Base-by-base conservation (phyloP, 2,888 invertebrate species). In the Campoplex capitator region DNA sequence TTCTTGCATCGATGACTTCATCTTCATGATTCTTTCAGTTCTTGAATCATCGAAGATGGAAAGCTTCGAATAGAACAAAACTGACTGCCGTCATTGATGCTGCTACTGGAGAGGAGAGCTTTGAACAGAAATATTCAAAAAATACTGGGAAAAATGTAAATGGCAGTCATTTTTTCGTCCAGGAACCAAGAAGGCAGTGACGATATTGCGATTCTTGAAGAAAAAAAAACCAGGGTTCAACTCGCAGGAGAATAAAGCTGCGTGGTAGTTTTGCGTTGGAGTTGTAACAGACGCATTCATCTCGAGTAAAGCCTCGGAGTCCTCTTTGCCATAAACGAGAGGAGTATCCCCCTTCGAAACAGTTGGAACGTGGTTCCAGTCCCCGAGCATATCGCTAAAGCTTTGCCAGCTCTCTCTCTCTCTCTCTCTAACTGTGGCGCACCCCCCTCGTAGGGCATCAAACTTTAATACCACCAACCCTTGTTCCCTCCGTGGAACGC, bases 381-480 rank as follows among this genome's bases (percentile, higher is more conserved):
- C 32, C 71, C 67, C 54, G 38, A 28, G 73, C 79, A 67, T 56
- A 67, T 76, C 65, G 58, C 80, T 74, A 67, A 62, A 84, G 67
- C 77, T 32, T 62, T 67, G 56, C 18, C 18, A 28, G 48, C 38
- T 56, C 74, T 70, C 65, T 58, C 23, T 23, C 23, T 23, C 23
- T 23, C 23, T 23, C 23, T 23, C 23, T 23, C 4, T 16, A 32
- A 16, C 28, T 13, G 32, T 32, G 28, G 28, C 45, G n/a, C 51
- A 32, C 54, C 73, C 86, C 86, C 86, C 68, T 51, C 76, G 58
- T 38, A 70, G 80, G 79, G 77, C 83, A 84, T 87, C 84, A 88
- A 86, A 88, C 88, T 87, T 87, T 88, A 87, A 88, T 88, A 81
- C 87, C 82, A 77, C 84, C 77, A 74, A 65, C 84, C 77, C 85